Percentiles rank a stretch among this genome's conserved stretches.
phyloP scores from a whole-genome alignment of 53 echinoderm and acorn worm species.

The Mesocentrotus franciscanus region DNA sequence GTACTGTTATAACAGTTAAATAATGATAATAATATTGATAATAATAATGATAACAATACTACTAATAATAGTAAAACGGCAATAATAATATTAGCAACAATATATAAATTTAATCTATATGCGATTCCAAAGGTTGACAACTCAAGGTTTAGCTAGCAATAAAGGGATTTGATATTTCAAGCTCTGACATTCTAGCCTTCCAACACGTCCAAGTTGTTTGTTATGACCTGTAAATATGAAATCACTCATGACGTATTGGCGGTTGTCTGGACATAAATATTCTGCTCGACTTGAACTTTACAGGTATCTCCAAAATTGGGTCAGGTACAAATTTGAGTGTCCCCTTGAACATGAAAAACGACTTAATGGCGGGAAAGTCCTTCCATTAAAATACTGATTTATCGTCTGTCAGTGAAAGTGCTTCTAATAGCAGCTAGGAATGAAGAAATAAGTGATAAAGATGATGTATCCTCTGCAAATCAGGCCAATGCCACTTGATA shows the following conservation, averaged over 20 bases:
- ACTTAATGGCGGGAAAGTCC: conserved; percentile 36
- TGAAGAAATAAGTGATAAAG: neutral
- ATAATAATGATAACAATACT: too few species aligned
- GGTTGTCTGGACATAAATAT: neutral
- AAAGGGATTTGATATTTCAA: neutral
- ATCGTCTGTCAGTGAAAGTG: conserved; percentile 13
- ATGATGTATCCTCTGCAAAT: neutral
- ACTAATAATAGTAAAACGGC: too few species aligned
- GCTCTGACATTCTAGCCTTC: neutral
- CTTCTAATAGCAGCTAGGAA: neutral
- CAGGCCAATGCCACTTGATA: conserved; percentile 2
- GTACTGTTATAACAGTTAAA: too few species aligned
- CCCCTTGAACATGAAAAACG: conserved; percentile 21
- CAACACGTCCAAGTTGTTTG: neutral
- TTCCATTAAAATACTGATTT: neutral
- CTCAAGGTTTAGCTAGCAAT: too few species aligned
- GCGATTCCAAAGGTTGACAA: too few species aligned
- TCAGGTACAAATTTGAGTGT: neutral
- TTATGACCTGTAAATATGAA: neutral
- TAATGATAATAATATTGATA: too few species aligned
- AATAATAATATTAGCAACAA: too few species aligned
- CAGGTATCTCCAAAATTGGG: too few species aligned
- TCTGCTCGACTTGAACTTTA: neutral
- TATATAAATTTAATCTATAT: too few species aligned
- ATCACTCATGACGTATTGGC: neutral